Conservation (phyloP, 2,113 vertebrate species). For the Blennius ocellaris region DNA sequence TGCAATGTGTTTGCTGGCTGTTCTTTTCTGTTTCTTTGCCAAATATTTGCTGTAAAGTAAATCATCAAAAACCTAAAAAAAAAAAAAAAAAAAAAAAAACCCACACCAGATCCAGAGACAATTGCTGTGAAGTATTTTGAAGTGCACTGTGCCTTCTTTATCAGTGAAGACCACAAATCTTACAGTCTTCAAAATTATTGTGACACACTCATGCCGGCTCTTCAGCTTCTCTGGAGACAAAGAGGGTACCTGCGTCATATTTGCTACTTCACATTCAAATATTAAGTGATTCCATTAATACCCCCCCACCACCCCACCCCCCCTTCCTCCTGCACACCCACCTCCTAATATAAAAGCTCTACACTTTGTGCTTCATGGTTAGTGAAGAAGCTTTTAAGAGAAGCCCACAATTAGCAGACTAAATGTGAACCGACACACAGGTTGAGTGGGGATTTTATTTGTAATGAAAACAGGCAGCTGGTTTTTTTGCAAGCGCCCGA, state of each 20-base stretch:
- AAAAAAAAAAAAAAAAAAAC: too few species aligned
- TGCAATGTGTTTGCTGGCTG: too few species aligned
- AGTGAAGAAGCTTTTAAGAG: slow-evolving; percentile 68
- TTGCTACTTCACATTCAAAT: slow-evolving; percentile 40
- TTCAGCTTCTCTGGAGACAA: slow-evolving; percentile 10
- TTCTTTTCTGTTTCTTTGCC: too few species aligned
- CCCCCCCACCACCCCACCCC: slow-evolving; percentile 2
- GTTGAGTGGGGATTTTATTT: slow-evolving; percentile 53
- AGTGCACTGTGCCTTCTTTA: too few species aligned
- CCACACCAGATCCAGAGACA: too few species aligned
- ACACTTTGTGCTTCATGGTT: slow-evolving; percentile 50
- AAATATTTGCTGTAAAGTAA: too few species aligned
- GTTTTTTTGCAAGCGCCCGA: slow-evolving; percentile 30
- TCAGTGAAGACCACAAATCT: too few species aligned
- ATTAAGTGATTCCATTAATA: slow-evolving; percentile 61
- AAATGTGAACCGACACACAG: slow-evolving; percentile 56
- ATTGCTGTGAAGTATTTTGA: too few species aligned
- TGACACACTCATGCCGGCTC: slow-evolving; percentile 6
- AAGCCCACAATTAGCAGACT: slow-evolving; percentile 64
- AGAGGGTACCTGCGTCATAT: slow-evolving; percentile 23
- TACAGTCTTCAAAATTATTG: not conserved
- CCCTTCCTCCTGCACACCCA: not conserved
- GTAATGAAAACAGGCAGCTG: slow-evolving; percentile 73
- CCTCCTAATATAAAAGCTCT: slow-evolving; percentile 36
- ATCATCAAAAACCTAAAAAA: too few species aligned